A percentile compares a stretch with the other conserved stretches of the same genome.
phyloP scores from a whole-genome alignment of 2,888 invertebrate species.

The Stomorhina lunata region DNA sequence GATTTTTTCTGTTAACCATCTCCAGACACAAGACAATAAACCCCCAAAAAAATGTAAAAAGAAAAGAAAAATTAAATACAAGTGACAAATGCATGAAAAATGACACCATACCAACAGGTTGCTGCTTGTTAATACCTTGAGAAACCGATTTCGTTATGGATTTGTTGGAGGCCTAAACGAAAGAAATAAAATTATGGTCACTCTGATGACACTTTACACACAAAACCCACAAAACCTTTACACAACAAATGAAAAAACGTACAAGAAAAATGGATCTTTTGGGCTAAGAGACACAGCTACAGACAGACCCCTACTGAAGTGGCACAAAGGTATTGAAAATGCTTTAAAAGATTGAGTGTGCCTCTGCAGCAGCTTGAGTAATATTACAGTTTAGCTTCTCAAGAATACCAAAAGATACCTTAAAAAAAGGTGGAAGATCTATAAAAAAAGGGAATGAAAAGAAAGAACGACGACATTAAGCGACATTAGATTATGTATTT shows the following conservation, averaged over 20 bases:
- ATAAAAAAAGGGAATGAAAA: neutral
- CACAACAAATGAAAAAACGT: neutral
- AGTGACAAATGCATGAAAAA: slow-evolving; percentile 66
- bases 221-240: slow-evolving; percentile 28
- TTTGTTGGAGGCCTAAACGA: neutral
- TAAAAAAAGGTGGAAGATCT: slow-evolving; percentile 1
- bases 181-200: slow-evolving; percentile 18
- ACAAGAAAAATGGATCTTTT: slow-evolving; percentile 59
- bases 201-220: slow-evolving; percentile 62
- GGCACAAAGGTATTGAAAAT: slow-evolving; percentile 63
- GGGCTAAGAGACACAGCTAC: neutral
- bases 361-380: slow-evolving; percentile 44
- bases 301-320: slow-evolving; percentile 66
- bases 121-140: slow-evolving; percentile 22
- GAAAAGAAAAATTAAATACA: slow-evolving; percentile 42
- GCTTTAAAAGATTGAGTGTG: slow-evolving; percentile 42
- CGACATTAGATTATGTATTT: slow-evolving; percentile 60
- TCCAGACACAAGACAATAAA: slow-evolving; percentile 50
- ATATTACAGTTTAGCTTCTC: slow-evolving; percentile 6
- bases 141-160: neutral
- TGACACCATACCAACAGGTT: slow-evolving; percentile 65
- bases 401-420: neutral
- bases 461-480: neutral
- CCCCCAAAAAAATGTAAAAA: neutral
- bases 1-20: slow-evolving; percentile 7